A percentile compares a stretch with the other conserved stretches of the same genome.
These are phyloP conservation scores for Pseudomyrmex flavicornis DNA, from an alignment of 1,140 invertebrate species.

Conservation along the genomic window DNA sequence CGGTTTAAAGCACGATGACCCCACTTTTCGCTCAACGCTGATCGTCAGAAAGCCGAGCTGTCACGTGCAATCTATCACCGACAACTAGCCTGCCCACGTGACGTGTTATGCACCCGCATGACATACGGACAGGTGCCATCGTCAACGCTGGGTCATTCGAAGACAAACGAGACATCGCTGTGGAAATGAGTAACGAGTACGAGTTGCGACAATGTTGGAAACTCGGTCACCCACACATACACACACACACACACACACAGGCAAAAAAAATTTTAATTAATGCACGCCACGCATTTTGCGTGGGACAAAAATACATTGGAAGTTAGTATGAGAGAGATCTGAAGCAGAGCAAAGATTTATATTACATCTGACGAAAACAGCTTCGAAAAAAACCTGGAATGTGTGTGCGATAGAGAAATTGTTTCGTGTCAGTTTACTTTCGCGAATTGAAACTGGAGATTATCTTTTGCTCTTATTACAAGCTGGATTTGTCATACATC, in stretches of 20 bases:
- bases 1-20: conserved; percentile 70
- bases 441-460: background rate
- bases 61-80: conserved; percentile 67
- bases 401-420: too few relatives aligned
- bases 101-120: conserved; percentile 72
- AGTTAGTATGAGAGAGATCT: background rate
- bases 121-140: conserved; percentile 70
- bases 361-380: conserved; percentile 10
- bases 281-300: background rate
- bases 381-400: background rate
- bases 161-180: conserved; percentile 64
- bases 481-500: background rate
- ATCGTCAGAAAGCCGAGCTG: conserved; percentile 63
- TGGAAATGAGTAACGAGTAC: conserved; percentile 29
- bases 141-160: conserved; percentile 63
- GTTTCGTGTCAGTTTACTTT: background rate
- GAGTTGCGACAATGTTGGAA: conserved; percentile 26
- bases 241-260: too few relatives aligned
- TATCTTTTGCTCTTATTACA: too few relatives aligned
- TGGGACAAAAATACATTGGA: background rate
- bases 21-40: conserved; percentile 62
- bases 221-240: background rate
- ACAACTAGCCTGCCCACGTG: conserved; percentile 66
- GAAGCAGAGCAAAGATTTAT: background rate
- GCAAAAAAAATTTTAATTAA: conserved; percentile 38